Evolutionary conservation across 2,888 invertebrate species (phyloP), one percentile per base, ranked within the genome.

Genomic region (Penaeus monodon): DNA sequence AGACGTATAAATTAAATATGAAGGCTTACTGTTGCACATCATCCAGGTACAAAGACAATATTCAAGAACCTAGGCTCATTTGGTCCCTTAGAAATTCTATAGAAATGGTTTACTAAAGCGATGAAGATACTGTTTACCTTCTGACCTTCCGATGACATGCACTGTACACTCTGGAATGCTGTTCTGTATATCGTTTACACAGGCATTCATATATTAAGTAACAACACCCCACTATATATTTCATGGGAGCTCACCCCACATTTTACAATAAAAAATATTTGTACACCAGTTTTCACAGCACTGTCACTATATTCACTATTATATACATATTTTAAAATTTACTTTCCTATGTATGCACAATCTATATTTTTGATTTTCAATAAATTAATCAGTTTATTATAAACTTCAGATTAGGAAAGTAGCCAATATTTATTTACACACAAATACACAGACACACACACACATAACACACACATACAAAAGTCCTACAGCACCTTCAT

Each of bases 291-390:
- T 74, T 57, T 64, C 64, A 57, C 57, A 57, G 38, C n/a, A n/a
- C 77, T 77, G n/a, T 57, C 73, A 29, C 29, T 73, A 29, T 73
- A 29, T 33, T 29, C 73, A 33, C 44, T 22, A 24, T 74, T 38
- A 38, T 29, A 73, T 38, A 64, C 74, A 33, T 82, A 73, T 33
- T 64, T 74, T 82, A 77, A 44, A 73, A 74, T 29, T 64, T 63
- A 63, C n/a, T 73, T 73, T 63, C 73, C 64, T 38, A 49, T 74
- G 64, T 74, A 70, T 74, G 74, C 74, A 82, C 82, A 74, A 82
- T 33, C 20, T 74, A 82, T 74, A 63, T 74, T 82, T 84, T 84
- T 84, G 78, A 84, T 84, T 84, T 78, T 70, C 49, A 84, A 84
- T 84, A 84, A 84, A 79, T 84, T 84, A 84, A 70, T 70, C 38